Percentiles rank a stretch among this genome's conserved stretches.
Conservation (phyloP, 2,888 invertebrate genomes). For the Tholera decimalis region DNA sequence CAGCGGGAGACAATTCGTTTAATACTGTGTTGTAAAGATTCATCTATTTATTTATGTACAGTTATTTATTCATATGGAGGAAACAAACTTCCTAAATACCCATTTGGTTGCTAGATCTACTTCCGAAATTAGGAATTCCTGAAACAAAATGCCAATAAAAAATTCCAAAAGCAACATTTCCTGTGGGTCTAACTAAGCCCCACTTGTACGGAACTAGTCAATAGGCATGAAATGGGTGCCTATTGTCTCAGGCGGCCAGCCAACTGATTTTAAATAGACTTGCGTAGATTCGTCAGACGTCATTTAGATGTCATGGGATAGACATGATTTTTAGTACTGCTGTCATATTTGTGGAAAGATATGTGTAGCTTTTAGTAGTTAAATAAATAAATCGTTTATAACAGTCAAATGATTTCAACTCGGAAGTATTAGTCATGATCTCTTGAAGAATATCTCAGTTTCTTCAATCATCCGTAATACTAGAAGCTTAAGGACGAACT, state of each 20-base stretch:
- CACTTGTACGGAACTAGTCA: constrained; percentile 54
- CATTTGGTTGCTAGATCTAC: not conserved
- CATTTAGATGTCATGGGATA: constrained; percentile 27
- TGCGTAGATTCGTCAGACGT: constrained; percentile 34
- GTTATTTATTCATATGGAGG: no score
- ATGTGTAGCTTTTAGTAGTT: constrained; percentile 15
- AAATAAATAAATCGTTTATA: not conserved
- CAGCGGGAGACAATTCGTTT: no score
- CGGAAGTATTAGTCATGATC: no score
- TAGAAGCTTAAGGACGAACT: no score
- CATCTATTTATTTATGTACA: no score
- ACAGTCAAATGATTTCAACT: not conserved
- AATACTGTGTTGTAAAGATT: no score
- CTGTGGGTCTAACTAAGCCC: constrained; percentile 24
- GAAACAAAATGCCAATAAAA: constrained; percentile 28
- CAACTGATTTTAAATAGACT: constrained; percentile 52
- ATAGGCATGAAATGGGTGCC: constrained; percentile 37
- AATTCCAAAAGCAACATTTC: constrained; percentile 43
- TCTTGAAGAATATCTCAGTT: no score
- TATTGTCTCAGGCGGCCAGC: constrained; percentile 57
- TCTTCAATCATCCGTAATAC: not conserved
- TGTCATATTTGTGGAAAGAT: constrained; percentile 13
- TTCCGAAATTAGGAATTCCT: constrained; percentile 2
- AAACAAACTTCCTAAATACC: not conserved
- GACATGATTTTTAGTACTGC: constrained; percentile 14